Evolutionary conservation across 1,140 invertebrate genomes (phyloP).

Genomic region (Diabrotica undecimpunctata): DNA sequence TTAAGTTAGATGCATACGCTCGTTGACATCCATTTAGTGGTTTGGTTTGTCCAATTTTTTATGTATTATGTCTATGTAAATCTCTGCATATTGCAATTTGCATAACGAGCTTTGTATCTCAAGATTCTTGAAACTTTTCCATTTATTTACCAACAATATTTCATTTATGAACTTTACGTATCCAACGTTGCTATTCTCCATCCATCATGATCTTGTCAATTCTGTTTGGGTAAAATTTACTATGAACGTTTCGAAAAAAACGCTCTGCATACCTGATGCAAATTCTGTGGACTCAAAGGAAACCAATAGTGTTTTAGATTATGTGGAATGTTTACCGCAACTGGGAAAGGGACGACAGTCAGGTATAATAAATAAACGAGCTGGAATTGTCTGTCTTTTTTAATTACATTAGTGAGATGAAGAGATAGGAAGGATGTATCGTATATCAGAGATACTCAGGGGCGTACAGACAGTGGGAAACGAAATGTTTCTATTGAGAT

Average conservation of each 20-base stretch:
- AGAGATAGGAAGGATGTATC: slow-evolving; percentile 32
- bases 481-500: too few species aligned
- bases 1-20: too few species aligned
- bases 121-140: too few species aligned
- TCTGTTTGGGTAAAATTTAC: neutral
- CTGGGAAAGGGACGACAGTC: slow-evolving; percentile 24
- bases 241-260: slow-evolving; percentile 10
- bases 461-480: neutral
- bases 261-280: slow-evolving; percentile 18
- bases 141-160: too few species aligned
- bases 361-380: slow-evolving; percentile 40
- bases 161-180: neutral
- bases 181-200: neutral
- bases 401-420: slow-evolving; percentile 42
- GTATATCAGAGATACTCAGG: slow-evolving; percentile 27
- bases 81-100: too few species aligned
- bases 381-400: slow-evolving; percentile 39
- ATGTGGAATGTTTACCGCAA: slow-evolving; percentile 12
- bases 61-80: too few species aligned
- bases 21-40: too few species aligned
- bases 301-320: slow-evolving; percentile 14
- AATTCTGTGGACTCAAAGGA: slow-evolving; percentile 10
- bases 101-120: too few species aligned
- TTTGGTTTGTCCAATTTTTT: too few species aligned
- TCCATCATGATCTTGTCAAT: neutral